Base-by-base conservation (phyloP, 2,888 invertebrate genomes). In the Tipula confusa region DNA sequence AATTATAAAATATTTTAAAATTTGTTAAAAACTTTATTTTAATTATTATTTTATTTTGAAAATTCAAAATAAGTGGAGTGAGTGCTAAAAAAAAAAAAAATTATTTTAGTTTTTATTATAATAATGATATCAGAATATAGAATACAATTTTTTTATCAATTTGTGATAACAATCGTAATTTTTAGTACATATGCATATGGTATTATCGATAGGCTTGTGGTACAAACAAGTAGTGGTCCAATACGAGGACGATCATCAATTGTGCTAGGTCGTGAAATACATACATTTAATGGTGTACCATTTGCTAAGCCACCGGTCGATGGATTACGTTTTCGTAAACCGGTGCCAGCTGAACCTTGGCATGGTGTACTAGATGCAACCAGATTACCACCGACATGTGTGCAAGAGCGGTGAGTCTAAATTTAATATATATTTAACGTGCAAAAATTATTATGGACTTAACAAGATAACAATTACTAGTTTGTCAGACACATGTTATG, bases 281-380 rank as follows among this genome's bases (percentile, higher is more conserved):
- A 96, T 88, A 94, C 95, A 83, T 97, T 95, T 87, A 94, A 94
- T 83, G 97, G 97, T 2, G 95, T 97, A 85, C 97, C 97, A 15
- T 97, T 96, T 88, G 97, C 97, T 6, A 96, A 96, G 88, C 95
- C 97, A 1, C 97, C 97, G 1, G 89, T 97, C 80, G 97, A 96
- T 13, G 94, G 95, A 84, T 91, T 97, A 85, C 91, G 97, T 87
- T 97, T 97, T 90, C 92, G 95, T 82, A 93, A 94, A 86, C 97
- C 97, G 9, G 94, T 95, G 83, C 95, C 96, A 9, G 93, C 95
- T 84, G 95, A 96, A 85, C 95, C 95, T 0, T 97, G 97, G 97
- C 94, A 95, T 87, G 96, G 96, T 0, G 93, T 96, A 11, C 90
- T 94, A 82, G 95, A 97, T 89, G 95, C 97, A 43, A 95, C 94